Evolutionary conservation across 2,888 invertebrate genomes (phyloP).

Genomic region (Allacma fusca): DNA sequence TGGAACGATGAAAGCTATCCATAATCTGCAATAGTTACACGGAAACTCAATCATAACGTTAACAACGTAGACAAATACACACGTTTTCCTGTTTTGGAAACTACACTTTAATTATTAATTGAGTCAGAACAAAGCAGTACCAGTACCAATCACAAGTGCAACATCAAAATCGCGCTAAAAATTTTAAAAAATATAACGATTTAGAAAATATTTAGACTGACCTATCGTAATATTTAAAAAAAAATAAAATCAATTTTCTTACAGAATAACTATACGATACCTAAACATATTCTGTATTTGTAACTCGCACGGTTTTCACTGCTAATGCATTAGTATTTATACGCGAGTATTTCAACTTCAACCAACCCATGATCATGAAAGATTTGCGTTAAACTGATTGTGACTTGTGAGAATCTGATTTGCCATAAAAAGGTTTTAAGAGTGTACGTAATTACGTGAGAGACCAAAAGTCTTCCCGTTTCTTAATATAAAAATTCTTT

Average conservation of each 20-base stretch:
- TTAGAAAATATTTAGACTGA: conserved; percentile 14
- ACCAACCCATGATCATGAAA: conserved; percentile 1
- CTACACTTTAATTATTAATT: not conserved
- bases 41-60: conserved; percentile 5
- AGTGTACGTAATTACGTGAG: conserved; percentile 10
- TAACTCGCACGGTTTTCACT: not conserved
- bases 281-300: conserved; percentile 1
- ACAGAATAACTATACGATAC: not conserved
- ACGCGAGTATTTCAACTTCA: not conserved
- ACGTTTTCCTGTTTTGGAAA: not conserved
- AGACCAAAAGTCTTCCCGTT: conserved; percentile 29
- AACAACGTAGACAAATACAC: not conserved
- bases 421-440: conserved; percentile 5
- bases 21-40: not conserved
- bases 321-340: conserved; percentile 4
- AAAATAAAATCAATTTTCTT: not conserved
- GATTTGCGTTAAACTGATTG: conserved; percentile 4
- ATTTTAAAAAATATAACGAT: not conserved
- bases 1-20: not conserved
- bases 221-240: not conserved
- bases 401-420: conserved; percentile 24
- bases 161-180: conserved; percentile 16
- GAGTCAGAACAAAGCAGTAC: conserved; percentile 17
- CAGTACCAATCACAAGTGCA: conserved; percentile 33
- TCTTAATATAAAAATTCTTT: conserved; percentile 25